Evolutionary conservation across 2,797 vertebrate genomes (phyloP), one percentile per base, ranked within the genome.

Genomic region (Neostethus bicornis): DNA sequence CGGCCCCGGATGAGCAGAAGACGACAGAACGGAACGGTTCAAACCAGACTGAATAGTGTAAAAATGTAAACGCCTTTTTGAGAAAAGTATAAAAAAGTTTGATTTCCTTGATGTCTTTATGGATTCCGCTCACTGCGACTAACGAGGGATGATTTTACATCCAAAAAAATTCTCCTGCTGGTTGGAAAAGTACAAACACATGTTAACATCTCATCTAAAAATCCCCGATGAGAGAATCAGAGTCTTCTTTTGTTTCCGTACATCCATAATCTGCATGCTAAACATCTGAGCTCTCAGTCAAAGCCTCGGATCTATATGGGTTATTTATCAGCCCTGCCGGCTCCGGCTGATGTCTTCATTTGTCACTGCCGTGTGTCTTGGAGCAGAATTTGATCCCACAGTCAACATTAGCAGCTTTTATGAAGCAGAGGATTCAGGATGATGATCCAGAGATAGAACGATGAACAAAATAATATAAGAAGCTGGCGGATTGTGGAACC

Each of bases 331-430:
- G 56, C 60, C 56, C n/a, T n/a, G 29, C 19, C 42, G 53, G 59
- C 67, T 67, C 46, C 38, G 53, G 57, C 38, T 42, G 57, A 62
- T 54, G 60, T 59, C 41, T 72, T 73, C 71, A 81, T 85, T 77
- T 81, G 65, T 81, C 77, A 70, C 50, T 11, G 63, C 61, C 17
- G 48, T 54, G 54, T 43, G 75, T 82, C 79, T 79, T 11, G 41
- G 53, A 75, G 65, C 68, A 55, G 42, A 57, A 59, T 75, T 54
- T 61, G 79, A 84, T 87, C 75, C 79, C 72, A 78, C 51, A 66
- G 77, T 84, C 71, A 73, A 86, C 81, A 82, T 83, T 84, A 79
- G 73, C 80, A 68, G 69, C 59, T 77, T 83, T 84, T 84, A 77
- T 74, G 64, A 71, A 77, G 75, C 78, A 73, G 64, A 66, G 17